These are phyloP conservation scores for Corythaeola cristata DNA, from an alignment of 2,113 vertebrate species.

Conservation along the genomic window DNA sequence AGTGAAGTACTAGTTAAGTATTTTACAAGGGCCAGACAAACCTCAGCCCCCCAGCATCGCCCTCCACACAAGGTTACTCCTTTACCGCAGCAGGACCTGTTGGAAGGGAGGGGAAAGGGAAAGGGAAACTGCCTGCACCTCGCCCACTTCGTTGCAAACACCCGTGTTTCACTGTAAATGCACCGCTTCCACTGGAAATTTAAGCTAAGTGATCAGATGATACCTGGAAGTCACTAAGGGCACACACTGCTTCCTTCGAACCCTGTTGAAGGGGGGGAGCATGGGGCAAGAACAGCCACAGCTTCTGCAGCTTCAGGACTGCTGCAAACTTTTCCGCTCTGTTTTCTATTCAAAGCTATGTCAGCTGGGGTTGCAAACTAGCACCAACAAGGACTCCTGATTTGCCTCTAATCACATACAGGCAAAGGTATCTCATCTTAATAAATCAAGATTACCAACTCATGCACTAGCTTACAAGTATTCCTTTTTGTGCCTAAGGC, in stretches of 20 bases:
- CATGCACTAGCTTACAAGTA: background rate
- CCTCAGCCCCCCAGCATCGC: background rate
- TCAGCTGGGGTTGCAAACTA: slow-evolving; percentile 14
- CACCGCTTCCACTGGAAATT: background rate
- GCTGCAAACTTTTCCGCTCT: background rate
- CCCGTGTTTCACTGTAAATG: background rate
- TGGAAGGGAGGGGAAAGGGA: too few species aligned
- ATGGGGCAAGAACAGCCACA: background rate
- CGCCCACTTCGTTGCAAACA: background rate
- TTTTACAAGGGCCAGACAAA: background rate
- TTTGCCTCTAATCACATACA: slow-evolving; percentile 1
- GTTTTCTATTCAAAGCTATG: background rate
- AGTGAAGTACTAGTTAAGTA: background rate
- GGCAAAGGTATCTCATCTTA: background rate
- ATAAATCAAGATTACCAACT: slow-evolving; percentile 18
- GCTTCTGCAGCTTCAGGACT: background rate
- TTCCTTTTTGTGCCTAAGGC: background rate
- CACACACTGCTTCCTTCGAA: background rate
- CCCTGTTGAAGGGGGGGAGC: background rate
- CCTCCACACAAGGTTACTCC: background rate
- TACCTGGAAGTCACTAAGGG: background rate
- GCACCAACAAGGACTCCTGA: slow-evolving; percentile 6
- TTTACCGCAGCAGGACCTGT: background rate
- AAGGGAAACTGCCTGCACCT: background rate
- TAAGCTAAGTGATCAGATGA: background rate